phyloP scores from a whole-genome alignment of 2,888 invertebrate species.

The Volucella zonaria region DNA sequence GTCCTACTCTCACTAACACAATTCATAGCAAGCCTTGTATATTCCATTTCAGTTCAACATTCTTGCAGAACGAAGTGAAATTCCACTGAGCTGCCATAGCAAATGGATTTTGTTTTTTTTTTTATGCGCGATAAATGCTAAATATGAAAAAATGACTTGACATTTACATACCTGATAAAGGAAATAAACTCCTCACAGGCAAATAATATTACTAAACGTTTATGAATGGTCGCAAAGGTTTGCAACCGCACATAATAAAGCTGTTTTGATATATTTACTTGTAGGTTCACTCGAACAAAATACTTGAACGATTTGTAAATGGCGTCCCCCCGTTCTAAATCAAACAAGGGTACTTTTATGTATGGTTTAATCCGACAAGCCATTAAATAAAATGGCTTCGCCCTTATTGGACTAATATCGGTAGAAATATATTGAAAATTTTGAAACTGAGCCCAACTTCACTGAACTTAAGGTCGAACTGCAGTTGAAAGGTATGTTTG shows the following conservation, averaged over 20 bases:
- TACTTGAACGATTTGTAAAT: constrained; percentile 44
- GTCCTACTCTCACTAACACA: constrained; percentile 16
- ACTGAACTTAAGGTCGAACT: too few relatives aligned
- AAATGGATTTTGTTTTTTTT: background rate
- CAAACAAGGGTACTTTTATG: constrained; percentile 64
- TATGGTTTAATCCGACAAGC: constrained; percentile 36
- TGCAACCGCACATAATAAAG: constrained; percentile 44
- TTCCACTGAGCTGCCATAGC: constrained; percentile 2
- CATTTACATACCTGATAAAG: constrained; percentile 43
- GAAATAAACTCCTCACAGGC: background rate
- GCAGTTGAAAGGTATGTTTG: too few relatives aligned
- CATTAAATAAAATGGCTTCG: constrained; percentile 59
- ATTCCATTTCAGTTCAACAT: background rate
- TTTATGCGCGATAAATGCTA: constrained; percentile 6
- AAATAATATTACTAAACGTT: constrained; percentile 8
- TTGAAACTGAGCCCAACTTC: too few relatives aligned
- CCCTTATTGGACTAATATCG: constrained; percentile 49
- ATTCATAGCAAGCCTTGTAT: background rate
- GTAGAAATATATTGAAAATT: background rate
- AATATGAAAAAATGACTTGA: constrained; percentile 5
- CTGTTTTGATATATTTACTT: constrained; percentile 48
- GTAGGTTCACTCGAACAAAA: constrained; percentile 4
- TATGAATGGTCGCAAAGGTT: constrained; percentile 15
- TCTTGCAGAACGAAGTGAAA: constrained; percentile 9
- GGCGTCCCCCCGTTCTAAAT: constrained; percentile 58